Evolutionary conservation across 2,113 vertebrate species (phyloP).

Genomic region (Monopterus albus): DNA sequence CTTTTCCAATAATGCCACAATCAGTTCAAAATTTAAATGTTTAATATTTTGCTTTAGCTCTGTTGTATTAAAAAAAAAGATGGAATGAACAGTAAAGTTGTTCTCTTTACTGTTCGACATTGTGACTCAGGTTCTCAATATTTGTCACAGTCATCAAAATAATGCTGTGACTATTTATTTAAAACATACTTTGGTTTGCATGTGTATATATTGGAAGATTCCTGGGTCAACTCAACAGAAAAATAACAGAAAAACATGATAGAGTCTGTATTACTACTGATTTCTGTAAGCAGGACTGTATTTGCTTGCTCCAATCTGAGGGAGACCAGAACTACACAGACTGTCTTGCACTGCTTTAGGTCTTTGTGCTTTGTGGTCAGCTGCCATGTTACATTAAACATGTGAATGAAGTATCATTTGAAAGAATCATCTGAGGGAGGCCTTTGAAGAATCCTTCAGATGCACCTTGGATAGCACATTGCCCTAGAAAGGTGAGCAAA

Average conservation of each 20-base stretch:
- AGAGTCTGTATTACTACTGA: not conserved
- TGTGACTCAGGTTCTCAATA: too few relatives aligned
- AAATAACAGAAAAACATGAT: not conserved
- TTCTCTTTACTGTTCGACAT: too few relatives aligned
- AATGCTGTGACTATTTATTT: not conserved
- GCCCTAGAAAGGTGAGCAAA: slow-evolving; percentile 16
- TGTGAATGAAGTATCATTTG: slow-evolving; percentile 1
- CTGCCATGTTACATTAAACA: slow-evolving; percentile 39
- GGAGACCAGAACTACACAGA: not conserved
- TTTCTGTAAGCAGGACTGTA: not conserved
- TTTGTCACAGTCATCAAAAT: not conserved
- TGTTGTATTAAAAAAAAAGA: too few relatives aligned
- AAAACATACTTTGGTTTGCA: not conserved
- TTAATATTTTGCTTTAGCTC: too few relatives aligned
- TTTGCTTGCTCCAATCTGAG: not conserved
- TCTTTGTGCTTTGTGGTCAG: slow-evolving; percentile 22
- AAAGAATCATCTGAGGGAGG: slow-evolving; percentile 20
- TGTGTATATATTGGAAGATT: not conserved
- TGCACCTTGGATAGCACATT: slow-evolving; percentile 27
- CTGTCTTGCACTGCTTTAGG: not conserved
- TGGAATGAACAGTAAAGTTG: too few relatives aligned
- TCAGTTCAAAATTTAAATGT: too few relatives aligned
- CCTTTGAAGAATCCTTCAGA: slow-evolving; percentile 25
- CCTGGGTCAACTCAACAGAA: not conserved
- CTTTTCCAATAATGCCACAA: too few relatives aligned